Evolutionary conservation across 1,140 invertebrate species (phyloP).

Genomic region (Agrypnia vestita): DNA sequence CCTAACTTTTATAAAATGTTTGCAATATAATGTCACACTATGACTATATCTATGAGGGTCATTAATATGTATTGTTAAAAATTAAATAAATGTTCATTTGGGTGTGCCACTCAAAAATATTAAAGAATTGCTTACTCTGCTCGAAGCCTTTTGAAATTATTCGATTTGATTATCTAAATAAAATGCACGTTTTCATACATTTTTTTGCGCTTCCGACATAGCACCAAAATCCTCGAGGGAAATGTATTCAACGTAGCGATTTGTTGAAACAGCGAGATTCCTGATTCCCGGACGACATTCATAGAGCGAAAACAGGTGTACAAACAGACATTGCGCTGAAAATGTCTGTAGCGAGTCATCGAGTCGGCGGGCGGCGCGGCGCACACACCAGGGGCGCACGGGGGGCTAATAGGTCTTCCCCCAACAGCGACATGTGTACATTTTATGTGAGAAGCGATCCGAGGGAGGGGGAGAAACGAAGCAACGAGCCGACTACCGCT

Average conservation of each 20-base stretch:
- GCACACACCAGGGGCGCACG: neutral
- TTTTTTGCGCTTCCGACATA: too few relatives aligned
- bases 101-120: too few relatives aligned
- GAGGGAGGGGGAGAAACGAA: conserved; percentile 33
- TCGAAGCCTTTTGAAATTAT: too few relatives aligned
- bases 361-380: neutral
- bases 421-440: conserved; percentile 20
- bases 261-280: conserved; percentile 9
- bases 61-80: too few relatives aligned
- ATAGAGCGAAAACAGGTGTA: conserved; percentile 29
- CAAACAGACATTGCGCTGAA: conserved; percentile 38
- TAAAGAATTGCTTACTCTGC: too few relatives aligned
- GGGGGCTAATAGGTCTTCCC: neutral
- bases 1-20: too few relatives aligned
- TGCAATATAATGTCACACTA: too few relatives aligned
- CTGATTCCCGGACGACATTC: conserved; percentile 1
- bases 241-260: neutral
- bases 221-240: neutral
- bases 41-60: too few relatives aligned
- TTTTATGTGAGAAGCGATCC: conserved; percentile 28
- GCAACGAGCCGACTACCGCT: conserved; percentile 26
- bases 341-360: conserved; percentile 45
- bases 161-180: too few relatives aligned
- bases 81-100: too few relatives aligned
- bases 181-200: too few relatives aligned